phyloP scores from a whole-genome alignment of 2,113 vertebrate species.

The Saguinus midas region DNA sequence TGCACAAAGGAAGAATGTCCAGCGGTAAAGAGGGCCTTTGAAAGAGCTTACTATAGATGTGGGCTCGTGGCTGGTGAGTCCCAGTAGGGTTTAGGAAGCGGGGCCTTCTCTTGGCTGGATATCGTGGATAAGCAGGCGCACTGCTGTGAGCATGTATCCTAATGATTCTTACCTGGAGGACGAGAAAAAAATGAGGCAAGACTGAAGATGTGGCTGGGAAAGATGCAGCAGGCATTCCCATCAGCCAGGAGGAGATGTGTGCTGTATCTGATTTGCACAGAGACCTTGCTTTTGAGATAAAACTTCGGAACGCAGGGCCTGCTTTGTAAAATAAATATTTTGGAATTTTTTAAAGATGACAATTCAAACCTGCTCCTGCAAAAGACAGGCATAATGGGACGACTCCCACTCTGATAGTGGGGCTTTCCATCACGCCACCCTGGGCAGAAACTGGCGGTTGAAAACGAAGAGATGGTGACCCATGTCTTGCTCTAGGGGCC shows the following conservation, averaged over 20 bases:
- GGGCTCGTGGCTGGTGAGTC: not conserved
- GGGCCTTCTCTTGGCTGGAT: not conserved
- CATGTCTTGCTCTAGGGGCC: not conserved
- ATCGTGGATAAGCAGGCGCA: not conserved
- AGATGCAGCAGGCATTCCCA: not conserved
- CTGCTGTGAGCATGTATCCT: not conserved
- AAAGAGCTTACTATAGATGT: not conserved
- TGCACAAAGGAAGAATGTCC: not conserved
- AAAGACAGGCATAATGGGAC: not conserved
- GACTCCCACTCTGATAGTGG: fast-evolving
- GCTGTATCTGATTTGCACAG: not conserved
- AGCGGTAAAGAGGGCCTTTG: not conserved
- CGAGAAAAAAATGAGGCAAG: not conserved
- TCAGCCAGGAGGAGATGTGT: not conserved
- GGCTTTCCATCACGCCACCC: not conserved
- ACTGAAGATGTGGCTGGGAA: not conserved
- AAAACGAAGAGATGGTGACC: not conserved
- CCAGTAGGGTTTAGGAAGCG: not conserved
- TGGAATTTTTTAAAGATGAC: not conserved
- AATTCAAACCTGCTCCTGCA: not conserved
- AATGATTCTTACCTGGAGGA: not conserved
- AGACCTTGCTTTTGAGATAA: not conserved
- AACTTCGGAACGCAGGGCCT: not conserved
- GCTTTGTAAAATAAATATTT: not conserved
- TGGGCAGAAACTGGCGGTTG: not conserved